Percentiles rank a stretch among this genome's conserved stretches.
These are phyloP conservation scores for Darevskia mixta DNA, from an alignment of 2,797 vertebrate genomes.

Conservation along the genomic window DNA sequence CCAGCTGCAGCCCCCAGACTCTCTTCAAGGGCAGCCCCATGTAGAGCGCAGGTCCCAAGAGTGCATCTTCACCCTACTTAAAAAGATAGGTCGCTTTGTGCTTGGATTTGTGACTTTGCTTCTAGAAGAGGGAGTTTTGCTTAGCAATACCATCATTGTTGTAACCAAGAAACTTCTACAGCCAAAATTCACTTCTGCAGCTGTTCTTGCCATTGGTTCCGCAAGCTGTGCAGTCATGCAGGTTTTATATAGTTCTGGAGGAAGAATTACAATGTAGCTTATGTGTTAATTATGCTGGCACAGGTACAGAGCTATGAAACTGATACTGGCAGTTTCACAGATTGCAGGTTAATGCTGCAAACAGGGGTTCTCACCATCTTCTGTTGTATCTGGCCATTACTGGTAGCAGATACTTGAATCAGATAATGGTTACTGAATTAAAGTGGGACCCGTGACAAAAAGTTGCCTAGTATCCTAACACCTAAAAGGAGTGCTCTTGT, in stretches of 20 bases:
- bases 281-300: slow-evolving; percentile 6
- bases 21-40: no score
- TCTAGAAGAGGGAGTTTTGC: neutral
- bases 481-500: neutral
- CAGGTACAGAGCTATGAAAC: neutral
- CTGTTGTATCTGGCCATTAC: neutral
- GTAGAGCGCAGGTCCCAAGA: neutral
- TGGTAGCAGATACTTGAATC: neutral
- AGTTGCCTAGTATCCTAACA: no score
- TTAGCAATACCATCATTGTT: slow-evolving; percentile 2
- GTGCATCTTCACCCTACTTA: neutral
- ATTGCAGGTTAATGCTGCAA: neutral
- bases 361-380: neutral
- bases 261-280: neutral
- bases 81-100: neutral
- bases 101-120: slow-evolving; percentile 41
- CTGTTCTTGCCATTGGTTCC: neutral
- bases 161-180: slow-evolving; percentile 18
- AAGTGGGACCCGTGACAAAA: neutral
- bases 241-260: neutral
- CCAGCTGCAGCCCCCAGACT: no score
- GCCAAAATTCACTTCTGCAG: slow-evolving; percentile 34
- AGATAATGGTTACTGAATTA: neutral
- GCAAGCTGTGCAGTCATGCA: slow-evolving; percentile 16
- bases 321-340: neutral